These are phyloP conservation scores for Cathartes aura DNA, from an alignment of 2,113 vertebrate species.

Conservation along the genomic window DNA sequence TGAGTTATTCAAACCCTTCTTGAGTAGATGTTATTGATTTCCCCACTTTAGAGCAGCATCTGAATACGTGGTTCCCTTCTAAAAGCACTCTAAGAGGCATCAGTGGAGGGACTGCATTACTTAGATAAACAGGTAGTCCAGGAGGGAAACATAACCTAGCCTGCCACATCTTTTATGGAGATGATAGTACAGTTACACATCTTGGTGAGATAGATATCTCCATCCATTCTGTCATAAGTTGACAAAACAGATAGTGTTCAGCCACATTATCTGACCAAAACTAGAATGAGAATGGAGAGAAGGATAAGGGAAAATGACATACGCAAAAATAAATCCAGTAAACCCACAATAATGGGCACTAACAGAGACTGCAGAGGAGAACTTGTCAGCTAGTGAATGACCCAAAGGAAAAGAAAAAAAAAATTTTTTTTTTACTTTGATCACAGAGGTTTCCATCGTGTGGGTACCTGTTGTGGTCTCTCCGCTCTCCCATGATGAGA, in stretches of 20 bases:
- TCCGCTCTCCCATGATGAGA: not conserved
- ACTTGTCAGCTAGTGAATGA: not conserved
- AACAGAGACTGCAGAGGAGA: not conserved
- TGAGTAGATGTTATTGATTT: not conserved
- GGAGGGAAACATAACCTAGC: not conserved
- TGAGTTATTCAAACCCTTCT: not conserved
- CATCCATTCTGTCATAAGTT: not conserved
- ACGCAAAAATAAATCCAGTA: not conserved
- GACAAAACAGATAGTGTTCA: not conserved
- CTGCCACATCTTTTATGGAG: not conserved
- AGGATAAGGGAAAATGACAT: not conserved
- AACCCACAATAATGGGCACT: not conserved
- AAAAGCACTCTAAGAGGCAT: not conserved
- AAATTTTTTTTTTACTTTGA: not conserved
- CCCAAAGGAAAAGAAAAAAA: not conserved
- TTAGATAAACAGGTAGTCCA: not conserved
- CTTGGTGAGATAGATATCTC: not conserved
- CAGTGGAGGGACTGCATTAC: not conserved
- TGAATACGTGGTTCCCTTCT: not conserved
- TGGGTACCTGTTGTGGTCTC: not conserved
- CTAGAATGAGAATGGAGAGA: not conserved
- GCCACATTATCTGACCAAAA: not conserved
- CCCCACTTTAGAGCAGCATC: not conserved
- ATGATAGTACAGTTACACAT: not conserved
- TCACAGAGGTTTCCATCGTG: not conserved